Evolutionary conservation across 2,797 vertebrate genomes (phyloP), one percentile per base, ranked within the genome.

Genomic region (Pseudochirops cupreus): DNA sequence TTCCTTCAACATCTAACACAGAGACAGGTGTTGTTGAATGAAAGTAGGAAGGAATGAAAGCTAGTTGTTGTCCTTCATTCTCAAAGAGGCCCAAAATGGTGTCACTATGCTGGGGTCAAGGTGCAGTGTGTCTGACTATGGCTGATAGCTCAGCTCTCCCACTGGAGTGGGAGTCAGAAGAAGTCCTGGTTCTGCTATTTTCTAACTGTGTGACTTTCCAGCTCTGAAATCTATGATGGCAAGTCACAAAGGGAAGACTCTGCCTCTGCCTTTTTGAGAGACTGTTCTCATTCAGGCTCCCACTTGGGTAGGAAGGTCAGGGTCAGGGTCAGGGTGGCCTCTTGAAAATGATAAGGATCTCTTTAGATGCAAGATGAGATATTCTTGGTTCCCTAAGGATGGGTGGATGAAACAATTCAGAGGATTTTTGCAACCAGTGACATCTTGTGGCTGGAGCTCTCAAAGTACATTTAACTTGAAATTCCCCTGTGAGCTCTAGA

Each of bases 291-390:
- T 50, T 87, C 39, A 50, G 21, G 39, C 9, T 87, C 39, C 74
- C 39, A 3, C 39, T 50, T 50, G 39, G 9, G 3, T 9, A 87
- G 39, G 74, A 87, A 87, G 74, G 39, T 54, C n/a, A 28, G 53
- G 52, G 92, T 46, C 52, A 10, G 53, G 90, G 24, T 52, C 54
- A 74, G 67, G 53, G 95, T 92, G 89, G 74, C 93, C 91, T 96
- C 55, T 12, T 87, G 74, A 87, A 46, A 50, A 87, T 50, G 39
- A 26, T 46, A 87, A 52, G 39, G 26, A 52, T 97, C 93, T 93
- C 53, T 96, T 95, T 95, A 87, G 96, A 97, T 94, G 92, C 93
- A 96, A 95, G 58, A 87, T 87, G 39, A 87, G 74, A 87, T 26
- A 26, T 89, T 39, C 39, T 13, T 67, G 57, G 54, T 31, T 11